Evolutionary conservation across 2,888 invertebrate species (phyloP), one percentile per base, ranked within the genome.

Genomic region (Meganola albula): DNA sequence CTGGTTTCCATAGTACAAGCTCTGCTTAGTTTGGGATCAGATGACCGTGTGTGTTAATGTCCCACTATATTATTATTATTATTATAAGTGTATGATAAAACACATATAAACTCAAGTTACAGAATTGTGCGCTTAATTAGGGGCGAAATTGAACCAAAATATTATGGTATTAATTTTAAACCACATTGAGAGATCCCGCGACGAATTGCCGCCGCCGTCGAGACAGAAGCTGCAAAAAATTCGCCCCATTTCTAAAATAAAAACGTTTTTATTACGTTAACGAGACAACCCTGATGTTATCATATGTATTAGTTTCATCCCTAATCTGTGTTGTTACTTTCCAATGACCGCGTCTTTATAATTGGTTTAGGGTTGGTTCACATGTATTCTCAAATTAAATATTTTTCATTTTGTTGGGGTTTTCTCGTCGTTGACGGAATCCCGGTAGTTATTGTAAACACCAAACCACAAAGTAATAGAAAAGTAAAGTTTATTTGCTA

Each of bases 241-340:
- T 84, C 65, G 82, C 82, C 73, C 71, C 68, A 73, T 54, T 65
- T 70, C 61, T 42, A 37, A 48, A 40, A 65, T 54, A 77, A 78
- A 82, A 79, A 75, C 57, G 43, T 53, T 72, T 83, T 82, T 79
- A 84, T 82, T 80, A 72, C 69, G 60, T 69, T 77, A 82, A 84
- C 80, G 69, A 78, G 75, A 48, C 63, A 67, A 62, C 70, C 74
- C 70, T 51, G 82, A 83, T 80, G 67, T 59, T 84, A 83, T 84
- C 82, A 58, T 42, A 32, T 58, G 72, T 80, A 83, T 84, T 82
- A 82, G 79, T 83, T 83, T 82, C 83, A 80, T 74, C 78, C 78
- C 75, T 74, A 76, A 78, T 76, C 70, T 58, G 57, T 58, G 62
- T 40, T 63, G 69, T 61, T 64, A 58, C 63, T 63, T 56, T 64